phyloP scores from a whole-genome alignment of 1,140 invertebrate species.

The Tyrophagus putrescentiae region DNA sequence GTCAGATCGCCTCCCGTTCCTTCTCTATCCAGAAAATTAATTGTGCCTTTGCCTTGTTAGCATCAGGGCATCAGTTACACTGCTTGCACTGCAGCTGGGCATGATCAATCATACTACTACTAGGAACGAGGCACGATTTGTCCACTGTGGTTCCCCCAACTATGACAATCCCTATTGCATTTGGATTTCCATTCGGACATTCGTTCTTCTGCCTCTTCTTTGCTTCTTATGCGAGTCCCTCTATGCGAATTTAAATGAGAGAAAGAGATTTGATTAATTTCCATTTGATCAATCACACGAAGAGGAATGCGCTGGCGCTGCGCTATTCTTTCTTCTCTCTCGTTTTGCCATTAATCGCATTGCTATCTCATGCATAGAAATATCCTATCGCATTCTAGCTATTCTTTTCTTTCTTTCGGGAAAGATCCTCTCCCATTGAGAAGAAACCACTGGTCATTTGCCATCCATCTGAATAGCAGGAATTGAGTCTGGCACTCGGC shows the following conservation, averaged over 20 bases:
- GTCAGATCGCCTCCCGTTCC: too few species aligned
- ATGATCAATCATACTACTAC: too few species aligned
- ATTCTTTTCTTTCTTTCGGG: too few species aligned
- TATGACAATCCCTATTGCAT: neutral
- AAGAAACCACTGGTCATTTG: too few species aligned
- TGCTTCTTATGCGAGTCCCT: neutral
- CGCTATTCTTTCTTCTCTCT: neutral
- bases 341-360: neutral
- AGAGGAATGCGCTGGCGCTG: neutral
- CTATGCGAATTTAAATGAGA: conserved; percentile 8
- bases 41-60: too few species aligned
- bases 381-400: too few species aligned
- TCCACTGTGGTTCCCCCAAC: neutral
- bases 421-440: too few species aligned
- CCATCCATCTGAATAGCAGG: too few species aligned
- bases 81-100: neutral
- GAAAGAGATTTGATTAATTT: conserved; percentile 10
- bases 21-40: too few species aligned
- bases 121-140: neutral
- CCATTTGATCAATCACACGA: conserved; percentile 1
- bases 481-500: too few species aligned
- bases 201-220: neutral
- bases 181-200: neutral
- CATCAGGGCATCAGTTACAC: neutral
- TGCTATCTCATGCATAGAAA: conserved; percentile 5